A percentile compares a stretch with the other conserved stretches of the same genome.
Conservation (phyloP, 2,113 vertebrate species). For the Eudorcas thomsonii region DNA sequence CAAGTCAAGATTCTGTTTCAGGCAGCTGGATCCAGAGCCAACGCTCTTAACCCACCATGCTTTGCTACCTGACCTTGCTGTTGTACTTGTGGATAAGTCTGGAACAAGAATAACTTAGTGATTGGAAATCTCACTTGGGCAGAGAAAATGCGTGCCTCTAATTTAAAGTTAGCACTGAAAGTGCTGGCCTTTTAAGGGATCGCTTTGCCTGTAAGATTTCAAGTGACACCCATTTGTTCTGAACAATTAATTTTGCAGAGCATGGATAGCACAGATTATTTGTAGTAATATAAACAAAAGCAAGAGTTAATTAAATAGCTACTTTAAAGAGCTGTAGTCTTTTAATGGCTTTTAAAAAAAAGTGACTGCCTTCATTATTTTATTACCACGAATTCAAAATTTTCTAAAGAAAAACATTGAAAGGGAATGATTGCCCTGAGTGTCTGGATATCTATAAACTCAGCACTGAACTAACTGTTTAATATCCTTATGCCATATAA, state of each 20-base stretch:
- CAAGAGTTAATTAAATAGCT: constrained; percentile 61
- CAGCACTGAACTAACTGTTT: background rate
- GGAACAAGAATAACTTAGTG: background rate
- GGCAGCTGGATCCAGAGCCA: background rate
- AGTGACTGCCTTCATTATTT: background rate
- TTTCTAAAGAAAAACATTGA: constrained; percentile 29
- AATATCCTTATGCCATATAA: background rate
- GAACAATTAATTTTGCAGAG: constrained; percentile 20
- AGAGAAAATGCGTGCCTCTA: background rate
- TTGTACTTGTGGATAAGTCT: background rate
- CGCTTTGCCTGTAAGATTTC: background rate
- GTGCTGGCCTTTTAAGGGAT: background rate
- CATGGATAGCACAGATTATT: background rate
- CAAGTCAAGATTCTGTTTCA: background rate
- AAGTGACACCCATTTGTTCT: constrained; percentile 43
- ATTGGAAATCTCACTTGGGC: background rate
- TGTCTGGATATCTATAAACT: background rate
- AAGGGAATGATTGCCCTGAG: background rate
- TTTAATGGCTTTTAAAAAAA: background rate
- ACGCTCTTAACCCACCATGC: fast-evolving
- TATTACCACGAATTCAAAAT: constrained; percentile 4
- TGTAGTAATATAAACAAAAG: constrained; percentile 53
- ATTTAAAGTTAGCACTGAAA: background rate
- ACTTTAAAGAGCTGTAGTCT: constrained; percentile 44
- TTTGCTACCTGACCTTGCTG: background rate